These are phyloP conservation scores for Phymatocera aterrima DNA, from an alignment of 2,888 invertebrate species.

Conservation along the genomic window DNA sequence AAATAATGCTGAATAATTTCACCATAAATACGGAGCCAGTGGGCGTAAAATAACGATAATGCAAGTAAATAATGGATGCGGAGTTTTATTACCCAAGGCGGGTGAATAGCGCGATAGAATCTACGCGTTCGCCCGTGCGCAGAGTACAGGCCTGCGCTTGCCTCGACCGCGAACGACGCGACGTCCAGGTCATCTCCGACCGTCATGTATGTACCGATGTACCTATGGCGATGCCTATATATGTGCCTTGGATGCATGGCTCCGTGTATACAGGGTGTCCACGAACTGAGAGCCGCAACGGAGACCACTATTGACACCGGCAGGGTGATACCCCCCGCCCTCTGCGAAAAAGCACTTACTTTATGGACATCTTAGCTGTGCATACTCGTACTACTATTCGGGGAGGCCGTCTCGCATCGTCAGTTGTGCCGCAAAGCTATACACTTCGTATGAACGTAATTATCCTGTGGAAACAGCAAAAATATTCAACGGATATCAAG, in stretches of 20 bases:
- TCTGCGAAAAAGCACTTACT: too few species aligned
- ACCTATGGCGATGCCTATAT: neutral
- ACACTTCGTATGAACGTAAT: too few species aligned
- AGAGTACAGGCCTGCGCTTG: constrained; percentile 37
- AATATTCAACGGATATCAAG: too few species aligned
- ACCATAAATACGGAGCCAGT: constrained; percentile 72
- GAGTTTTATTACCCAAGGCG: constrained; percentile 72
- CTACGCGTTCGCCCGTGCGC: constrained; percentile 64
- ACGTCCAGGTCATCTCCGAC: constrained; percentile 9
- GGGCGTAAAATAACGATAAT: constrained; percentile 74
- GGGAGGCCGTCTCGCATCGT: too few species aligned
- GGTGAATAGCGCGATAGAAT: constrained; percentile 72
- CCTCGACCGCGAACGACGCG: constrained; percentile 21
- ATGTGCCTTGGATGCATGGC: neutral
- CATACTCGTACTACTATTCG: too few species aligned
- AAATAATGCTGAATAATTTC: constrained; percentile 73
- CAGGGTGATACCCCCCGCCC: too few species aligned
- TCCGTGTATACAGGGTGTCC: too few species aligned
- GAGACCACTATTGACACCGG: too few species aligned
- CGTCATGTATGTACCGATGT: neutral
- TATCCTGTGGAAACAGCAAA: too few species aligned
- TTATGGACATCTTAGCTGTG: too few species aligned
- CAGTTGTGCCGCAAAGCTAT: too few species aligned
- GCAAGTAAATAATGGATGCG: constrained; percentile 73
- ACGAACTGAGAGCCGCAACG: too few species aligned